phyloP scores from a whole-genome alignment of 35 echinoderm and acorn worm genomes.

The Holothuria glaberrima region DNA sequence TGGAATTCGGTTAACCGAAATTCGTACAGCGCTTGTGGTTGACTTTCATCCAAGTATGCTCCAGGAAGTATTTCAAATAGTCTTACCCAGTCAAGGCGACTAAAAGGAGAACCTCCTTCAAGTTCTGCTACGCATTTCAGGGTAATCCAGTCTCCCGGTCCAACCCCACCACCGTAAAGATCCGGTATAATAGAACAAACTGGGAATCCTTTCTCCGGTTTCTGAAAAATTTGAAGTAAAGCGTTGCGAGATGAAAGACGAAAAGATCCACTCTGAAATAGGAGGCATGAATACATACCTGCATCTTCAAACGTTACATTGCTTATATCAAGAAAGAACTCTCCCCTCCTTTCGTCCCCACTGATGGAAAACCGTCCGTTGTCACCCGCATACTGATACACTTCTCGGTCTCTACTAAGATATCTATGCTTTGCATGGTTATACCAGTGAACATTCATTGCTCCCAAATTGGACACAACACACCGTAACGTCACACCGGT shows the following conservation, averaged over 20 bases:
- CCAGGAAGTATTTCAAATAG: slow-evolving; percentile 65
- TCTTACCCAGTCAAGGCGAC: slow-evolving; percentile 68
- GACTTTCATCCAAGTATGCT: slow-evolving; percentile 7
- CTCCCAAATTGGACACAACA: slow-evolving; percentile 41
- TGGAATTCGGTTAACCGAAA: slow-evolving; percentile 67
- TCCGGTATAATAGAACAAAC: slow-evolving; percentile 57
- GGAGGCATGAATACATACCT: slow-evolving; percentile 59
- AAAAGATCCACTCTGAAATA: slow-evolving; percentile 54
- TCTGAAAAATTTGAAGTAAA: slow-evolving; percentile 47
- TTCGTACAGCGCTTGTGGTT: slow-evolving; percentile 59
- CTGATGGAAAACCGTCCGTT: slow-evolving; percentile 56
- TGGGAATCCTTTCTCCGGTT: slow-evolving; percentile 33
- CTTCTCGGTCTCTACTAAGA: slow-evolving; percentile 37
- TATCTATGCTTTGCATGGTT: slow-evolving; percentile 54
- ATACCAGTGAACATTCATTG: slow-evolving; percentile 57
- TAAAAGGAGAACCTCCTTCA: slow-evolving; percentile 36
- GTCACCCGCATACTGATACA: slow-evolving; percentile 32
- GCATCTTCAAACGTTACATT: slow-evolving; percentile 49
- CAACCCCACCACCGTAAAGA: neutral
- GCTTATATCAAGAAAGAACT: slow-evolving; percentile 47
- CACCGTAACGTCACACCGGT: slow-evolving; percentile 37
- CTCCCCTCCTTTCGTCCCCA: slow-evolving; percentile 33
- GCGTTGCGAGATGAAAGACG: slow-evolving; percentile 54
- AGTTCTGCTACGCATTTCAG: slow-evolving; percentile 40
- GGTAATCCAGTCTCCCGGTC: slow-evolving; percentile 60